Evolutionary conservation across 2,113 vertebrate genomes (phyloP), one percentile per base, ranked within the genome.

Genomic region (Corythornis vintsioides): DNA sequence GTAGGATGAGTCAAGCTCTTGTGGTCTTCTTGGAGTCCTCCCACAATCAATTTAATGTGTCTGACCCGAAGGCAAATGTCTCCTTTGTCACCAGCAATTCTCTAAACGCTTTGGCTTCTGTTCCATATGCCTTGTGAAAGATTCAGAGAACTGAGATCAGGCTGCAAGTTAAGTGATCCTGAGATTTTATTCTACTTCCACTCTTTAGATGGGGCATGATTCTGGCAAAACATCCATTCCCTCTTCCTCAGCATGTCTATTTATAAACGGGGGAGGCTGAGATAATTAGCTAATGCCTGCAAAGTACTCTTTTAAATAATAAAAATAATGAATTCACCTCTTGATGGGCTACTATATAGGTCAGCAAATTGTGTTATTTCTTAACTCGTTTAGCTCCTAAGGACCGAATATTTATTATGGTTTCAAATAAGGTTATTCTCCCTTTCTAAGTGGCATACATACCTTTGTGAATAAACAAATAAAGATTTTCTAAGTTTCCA

Each of bases 1-100:
- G 71, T 95, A 89, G 47, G 60, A 89, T 93, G 94, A 94, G 78
- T 96, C 91, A 95, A 91, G 66, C 74, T 91, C 88, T 89, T 94
- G 73, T 73, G 73, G 83, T 71, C 73, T 77, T 93, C 61, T 64
- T 92, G 80, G 91, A 88, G 88, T 79, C n/a, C 4, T 89, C 84
- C 84, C 81, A 92, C 93, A 92, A 93, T 86, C 86, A 81, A 70
- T 93, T 90, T 89, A 91, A 88, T 86, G 75, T 59, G 66, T 76
- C 93, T 93, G 86, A 82, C 85, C 74, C 6, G 3, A 88, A 94
- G 86, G 83, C 60, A 95, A 93, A 88, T 60, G 53, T 83, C 78
- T 93, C 70, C 67, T 92, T 87, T 91, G 72, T 57, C 57, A 88
- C 40, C 57, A 83, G 42, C 59, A 70, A 48, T 75, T 66, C 55